Conservation (phyloP, 2,888 invertebrate species). For the Phlogophora meticulosa region DNA sequence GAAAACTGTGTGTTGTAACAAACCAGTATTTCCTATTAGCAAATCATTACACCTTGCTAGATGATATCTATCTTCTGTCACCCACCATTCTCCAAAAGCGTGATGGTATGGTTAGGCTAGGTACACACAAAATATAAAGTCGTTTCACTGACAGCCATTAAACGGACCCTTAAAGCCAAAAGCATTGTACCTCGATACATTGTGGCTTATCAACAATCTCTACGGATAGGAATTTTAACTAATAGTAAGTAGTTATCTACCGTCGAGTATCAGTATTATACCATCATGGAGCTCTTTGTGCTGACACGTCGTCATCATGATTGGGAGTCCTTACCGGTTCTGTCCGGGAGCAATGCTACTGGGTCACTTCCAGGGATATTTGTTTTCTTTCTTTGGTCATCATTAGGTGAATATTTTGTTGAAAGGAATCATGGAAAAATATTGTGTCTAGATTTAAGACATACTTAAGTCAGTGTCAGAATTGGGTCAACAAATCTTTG, state of each 20-base stretch:
- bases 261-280: conserved; percentile 63
- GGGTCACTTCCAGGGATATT: conserved; percentile 18
- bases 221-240: conserved; percentile 70
- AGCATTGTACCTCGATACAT: conserved; percentile 67
- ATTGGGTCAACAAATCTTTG: not conserved
- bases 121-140: conserved; percentile 56
- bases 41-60: not conserved
- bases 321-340: conserved; percentile 56
- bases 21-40: not conserved
- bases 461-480: too few species aligned
- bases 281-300: conserved; percentile 58
- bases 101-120: too few species aligned
- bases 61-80: conserved; percentile 1
- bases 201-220: conserved; percentile 64
- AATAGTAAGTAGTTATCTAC: conserved; percentile 67
- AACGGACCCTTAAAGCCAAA: conserved; percentile 56
- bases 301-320: conserved; percentile 61
- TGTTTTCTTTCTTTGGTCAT: not conserved
- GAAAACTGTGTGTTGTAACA: too few species aligned
- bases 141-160: conserved; percentile 55
- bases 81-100: conserved; percentile 23
- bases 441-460: too few species aligned
- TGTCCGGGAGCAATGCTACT: conserved; percentile 33
- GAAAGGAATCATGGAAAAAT: not conserved
- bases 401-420: not conserved